Evolutionary conservation across 2,888 invertebrate species (phyloP), one percentile per base, ranked within the genome.

Genomic region (Nematopogon swammerdamellus): DNA sequence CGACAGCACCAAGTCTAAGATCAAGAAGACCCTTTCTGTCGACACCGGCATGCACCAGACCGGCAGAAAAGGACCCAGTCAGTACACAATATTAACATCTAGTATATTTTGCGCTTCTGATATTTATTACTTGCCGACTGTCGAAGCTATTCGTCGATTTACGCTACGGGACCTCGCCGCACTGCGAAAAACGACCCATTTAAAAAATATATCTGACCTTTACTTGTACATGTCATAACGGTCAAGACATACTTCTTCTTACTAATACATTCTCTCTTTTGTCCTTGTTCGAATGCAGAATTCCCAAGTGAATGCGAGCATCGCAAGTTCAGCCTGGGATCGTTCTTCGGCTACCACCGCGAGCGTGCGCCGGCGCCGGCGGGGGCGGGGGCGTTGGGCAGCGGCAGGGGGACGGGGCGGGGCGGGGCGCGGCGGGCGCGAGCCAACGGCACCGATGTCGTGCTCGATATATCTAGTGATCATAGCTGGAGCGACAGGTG

Each of bases 41-140:
- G 80, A 80, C 46, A 79, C 80, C 1, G 80, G 80, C 19, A 80
- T 80, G 70, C 80, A 80, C 59, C 80, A 76, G 50, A 79, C 79
- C n/a, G 80, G 80, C 2, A 63, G 70, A 48, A 71, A 62, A 56
- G 73, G 72, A 2, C 64, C 65, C 56, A 72, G 75, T 75, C 52
- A 63, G 67, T 62, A 45, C 42, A 25, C 25, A 25, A 8, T 25
- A 6, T 25, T 25, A 25, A 25, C n/a, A n/a, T n/a, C n/a, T n/a
- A 30, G n/a, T n/a, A n/a, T n/a, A n/a, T n/a, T n/a, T n/a, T n/a
- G n/a, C n/a, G n/a, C n/a, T n/a, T n/a, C n/a, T n/a, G n/a, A n/a
- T n/a, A n/a, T n/a, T n/a, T n/a, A n/a, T n/a, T n/a, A n/a, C n/a
- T n/a, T n/a, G n/a, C n/a, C n/a, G n/a, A n/a, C n/a, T n/a, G n/a